Conservation (phyloP, 2,797 vertebrate species). For the Hypotaenidia okinawae region DNA sequence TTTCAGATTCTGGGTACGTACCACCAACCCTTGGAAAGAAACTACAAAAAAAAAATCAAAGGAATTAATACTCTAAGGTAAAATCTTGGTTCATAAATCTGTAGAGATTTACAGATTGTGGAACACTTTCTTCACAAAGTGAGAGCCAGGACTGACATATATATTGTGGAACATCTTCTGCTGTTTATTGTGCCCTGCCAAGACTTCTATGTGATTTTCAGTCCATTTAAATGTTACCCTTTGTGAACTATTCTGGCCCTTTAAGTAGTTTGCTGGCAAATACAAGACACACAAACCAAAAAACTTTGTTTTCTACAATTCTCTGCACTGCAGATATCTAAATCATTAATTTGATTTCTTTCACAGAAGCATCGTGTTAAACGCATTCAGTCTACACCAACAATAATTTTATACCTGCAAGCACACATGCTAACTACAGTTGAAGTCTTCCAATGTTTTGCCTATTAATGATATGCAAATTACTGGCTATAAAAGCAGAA, state of each 20-base stretch:
- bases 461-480: constrained; percentile 21
- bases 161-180: background rate
- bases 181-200: background rate
- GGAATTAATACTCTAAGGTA: background rate
- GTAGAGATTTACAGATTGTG: background rate
- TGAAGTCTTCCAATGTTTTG: background rate
- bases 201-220: background rate
- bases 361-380: background rate
- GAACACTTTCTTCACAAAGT: background rate
- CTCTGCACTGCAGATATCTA: background rate
- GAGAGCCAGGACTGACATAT: background rate
- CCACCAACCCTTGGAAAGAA: background rate
- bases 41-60: background rate
- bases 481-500: constrained; percentile 19
- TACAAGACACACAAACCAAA: background rate
- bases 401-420: constrained; percentile 6
- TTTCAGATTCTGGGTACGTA: background rate
- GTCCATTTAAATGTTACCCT: background rate
- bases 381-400: background rate
- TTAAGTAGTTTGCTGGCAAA: background rate
- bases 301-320: background rate
- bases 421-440: background rate
- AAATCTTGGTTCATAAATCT: background rate
- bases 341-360: background rate
- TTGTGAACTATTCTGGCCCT: background rate